A percentile compares a stretch with the other conserved stretches of the same genome.
Conservation (phyloP, 2,797 vertebrate genomes). For the Petrocephalus sullivani region DNA sequence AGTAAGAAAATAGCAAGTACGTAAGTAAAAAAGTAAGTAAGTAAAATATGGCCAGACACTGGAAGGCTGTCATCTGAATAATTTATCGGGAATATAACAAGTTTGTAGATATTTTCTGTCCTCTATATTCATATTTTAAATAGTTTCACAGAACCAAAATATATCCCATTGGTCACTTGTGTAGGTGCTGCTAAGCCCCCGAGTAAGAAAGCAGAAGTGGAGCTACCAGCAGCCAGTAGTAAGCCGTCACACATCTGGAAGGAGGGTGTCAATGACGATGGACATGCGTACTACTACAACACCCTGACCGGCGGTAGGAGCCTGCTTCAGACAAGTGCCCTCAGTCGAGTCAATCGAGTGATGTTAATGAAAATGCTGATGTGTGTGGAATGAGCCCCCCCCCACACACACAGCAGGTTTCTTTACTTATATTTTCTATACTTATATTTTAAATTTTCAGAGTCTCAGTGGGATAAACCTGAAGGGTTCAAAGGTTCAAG, state of each 20-base stretch:
- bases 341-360: not conserved
- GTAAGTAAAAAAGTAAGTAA: not conserved
- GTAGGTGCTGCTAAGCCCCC: constrained; percentile 15
- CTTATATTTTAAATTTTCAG: constrained; percentile 47
- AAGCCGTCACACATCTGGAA: constrained; percentile 61
- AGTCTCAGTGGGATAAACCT: constrained; percentile 85
- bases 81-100: not conserved
- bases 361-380: too few relatives aligned
- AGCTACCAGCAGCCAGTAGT: not conserved
- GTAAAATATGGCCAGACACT: not conserved
- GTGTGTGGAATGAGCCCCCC: too few relatives aligned
- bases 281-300: constrained; percentile 82
- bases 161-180: not conserved
- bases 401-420: constrained; percentile 17
- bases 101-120: not conserved
- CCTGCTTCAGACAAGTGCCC: not conserved
- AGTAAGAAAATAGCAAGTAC: not conserved
- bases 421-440: not conserved
- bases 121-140: not conserved
- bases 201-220: constrained; percentile 11
- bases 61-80: not conserved
- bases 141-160: not conserved
- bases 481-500: constrained; percentile 58
- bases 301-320: constrained; percentile 76
- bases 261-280: constrained; percentile 69